phyloP scores from a whole-genome alignment of 2,797 vertebrate genomes.

The Lacerta viridis region DNA sequence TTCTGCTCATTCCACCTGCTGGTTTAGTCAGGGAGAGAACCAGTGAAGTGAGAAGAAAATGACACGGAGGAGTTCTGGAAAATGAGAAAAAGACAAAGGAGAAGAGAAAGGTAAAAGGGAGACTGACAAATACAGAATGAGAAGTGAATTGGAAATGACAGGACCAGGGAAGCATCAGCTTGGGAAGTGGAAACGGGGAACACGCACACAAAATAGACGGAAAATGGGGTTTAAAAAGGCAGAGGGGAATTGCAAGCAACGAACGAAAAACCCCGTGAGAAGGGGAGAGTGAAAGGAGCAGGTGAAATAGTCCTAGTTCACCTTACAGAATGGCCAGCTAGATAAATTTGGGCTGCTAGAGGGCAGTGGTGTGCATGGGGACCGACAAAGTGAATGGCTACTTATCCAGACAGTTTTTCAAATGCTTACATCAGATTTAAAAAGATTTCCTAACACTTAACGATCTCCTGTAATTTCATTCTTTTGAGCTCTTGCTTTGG shows the following conservation, averaged over 20 bases:
- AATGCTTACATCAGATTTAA: not conserved
- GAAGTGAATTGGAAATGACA: constrained; percentile 62
- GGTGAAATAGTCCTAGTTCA: not conserved
- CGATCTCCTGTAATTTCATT: not conserved
- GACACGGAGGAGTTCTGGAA: constrained; percentile 35
- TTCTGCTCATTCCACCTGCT: constrained; percentile 44
- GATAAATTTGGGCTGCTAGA: constrained; percentile 5
- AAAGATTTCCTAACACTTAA: not conserved
- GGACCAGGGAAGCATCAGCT: constrained; percentile 43
- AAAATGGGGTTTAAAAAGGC: constrained; percentile 44
- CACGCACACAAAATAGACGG: constrained; percentile 17
- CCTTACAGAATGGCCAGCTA: constrained; percentile 4
- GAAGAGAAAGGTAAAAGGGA: constrained; percentile 10
- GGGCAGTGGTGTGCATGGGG: not conserved
- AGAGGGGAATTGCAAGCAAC: not conserved
- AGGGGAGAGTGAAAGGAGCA: not conserved
- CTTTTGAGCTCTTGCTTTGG: not conserved
- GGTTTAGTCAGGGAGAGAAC: constrained; percentile 49
- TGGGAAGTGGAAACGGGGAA: constrained; percentile 52
- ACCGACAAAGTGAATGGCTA: not conserved
- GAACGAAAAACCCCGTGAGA: not conserved
- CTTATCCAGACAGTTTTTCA: constrained; percentile 14
- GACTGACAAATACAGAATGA: constrained; percentile 47
- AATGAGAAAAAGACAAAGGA: constrained; percentile 41
- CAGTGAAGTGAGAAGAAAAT: constrained; percentile 62